Evolutionary conservation across 2,113 vertebrate genomes (phyloP).

Genomic region (Neolamprologus modestus): DNA sequence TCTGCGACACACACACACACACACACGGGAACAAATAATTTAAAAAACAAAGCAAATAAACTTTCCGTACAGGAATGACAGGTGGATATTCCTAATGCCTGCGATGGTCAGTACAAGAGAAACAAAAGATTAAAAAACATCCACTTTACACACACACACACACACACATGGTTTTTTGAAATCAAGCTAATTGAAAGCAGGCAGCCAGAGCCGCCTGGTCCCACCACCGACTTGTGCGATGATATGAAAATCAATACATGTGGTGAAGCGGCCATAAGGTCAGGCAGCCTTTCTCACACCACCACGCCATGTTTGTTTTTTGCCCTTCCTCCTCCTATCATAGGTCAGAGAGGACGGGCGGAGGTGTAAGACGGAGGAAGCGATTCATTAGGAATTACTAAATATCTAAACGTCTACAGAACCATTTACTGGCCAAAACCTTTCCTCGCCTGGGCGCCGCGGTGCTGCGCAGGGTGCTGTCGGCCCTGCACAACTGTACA

Average conservation of each 20-base stretch:
- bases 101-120: slow-evolving; percentile 18
- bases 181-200: neutral
- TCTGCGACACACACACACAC: neutral
- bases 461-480: neutral
- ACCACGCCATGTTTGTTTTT: fast-evolving
- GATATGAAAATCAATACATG: slow-evolving; percentile 46
- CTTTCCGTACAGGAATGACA: slow-evolving; percentile 14
- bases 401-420: neutral
- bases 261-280: neutral
- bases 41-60: neutral
- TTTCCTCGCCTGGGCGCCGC: neutral
- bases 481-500: neutral
- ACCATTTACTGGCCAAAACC: neutral
- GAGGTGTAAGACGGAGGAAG: neutral
- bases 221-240: slow-evolving; percentile 17
- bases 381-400: neutral
- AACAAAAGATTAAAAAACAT: neutral
- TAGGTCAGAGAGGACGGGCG: neutral
- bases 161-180: neutral
- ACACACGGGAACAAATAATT: neutral
- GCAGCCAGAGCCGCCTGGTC: neutral
- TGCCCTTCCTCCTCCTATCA: neutral
- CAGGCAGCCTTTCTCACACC: neutral
- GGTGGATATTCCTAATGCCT: slow-evolving; percentile 3
- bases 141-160: neutral